A percentile compares a stretch with the other conserved stretches of the same genome.
Evolutionary conservation across 1,140 invertebrate species (phyloP).

Genomic region (Ostrea denselamellosa): DNA sequence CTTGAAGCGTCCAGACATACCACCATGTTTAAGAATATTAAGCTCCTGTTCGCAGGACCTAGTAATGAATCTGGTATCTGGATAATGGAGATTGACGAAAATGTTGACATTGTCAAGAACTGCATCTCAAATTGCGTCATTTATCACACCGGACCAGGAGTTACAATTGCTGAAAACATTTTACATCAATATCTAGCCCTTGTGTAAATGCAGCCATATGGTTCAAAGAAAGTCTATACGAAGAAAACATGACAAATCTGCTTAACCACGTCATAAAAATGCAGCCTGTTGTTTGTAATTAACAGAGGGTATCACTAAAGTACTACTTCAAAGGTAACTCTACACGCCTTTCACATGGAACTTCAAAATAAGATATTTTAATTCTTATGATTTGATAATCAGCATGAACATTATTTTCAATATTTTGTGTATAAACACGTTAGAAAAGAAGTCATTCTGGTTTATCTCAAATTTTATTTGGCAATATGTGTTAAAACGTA

Average conservation of each 20-base stretch:
- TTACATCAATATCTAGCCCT: conserved; percentile 20
- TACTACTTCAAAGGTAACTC: too few relatives aligned
- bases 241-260: conserved; percentile 22
- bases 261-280: conserved; percentile 22
- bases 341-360: too few relatives aligned
- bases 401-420: too few relatives aligned
- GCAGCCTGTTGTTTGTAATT: neutral
- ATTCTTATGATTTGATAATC: too few relatives aligned
- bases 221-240: conserved; percentile 9
- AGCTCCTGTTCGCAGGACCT: neutral
- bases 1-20: neutral
- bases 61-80: neutral
- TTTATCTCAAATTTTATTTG: neutral
- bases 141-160: conserved; percentile 25
- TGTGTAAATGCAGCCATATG: conserved; percentile 32
- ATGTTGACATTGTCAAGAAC: conserved; percentile 29
- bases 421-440: too few relatives aligned
- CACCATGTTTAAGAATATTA: neutral
- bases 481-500: neutral
- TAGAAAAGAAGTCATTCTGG: neutral
- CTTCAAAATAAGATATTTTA: too few relatives aligned
- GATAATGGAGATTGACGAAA: conserved; percentile 1
- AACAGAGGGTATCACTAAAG: neutral
- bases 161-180: conserved; percentile 31
- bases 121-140: conserved; percentile 31